phyloP scores from a whole-genome alignment of 1,140 invertebrate genomes.

The Drosophila nikananu region DNA sequence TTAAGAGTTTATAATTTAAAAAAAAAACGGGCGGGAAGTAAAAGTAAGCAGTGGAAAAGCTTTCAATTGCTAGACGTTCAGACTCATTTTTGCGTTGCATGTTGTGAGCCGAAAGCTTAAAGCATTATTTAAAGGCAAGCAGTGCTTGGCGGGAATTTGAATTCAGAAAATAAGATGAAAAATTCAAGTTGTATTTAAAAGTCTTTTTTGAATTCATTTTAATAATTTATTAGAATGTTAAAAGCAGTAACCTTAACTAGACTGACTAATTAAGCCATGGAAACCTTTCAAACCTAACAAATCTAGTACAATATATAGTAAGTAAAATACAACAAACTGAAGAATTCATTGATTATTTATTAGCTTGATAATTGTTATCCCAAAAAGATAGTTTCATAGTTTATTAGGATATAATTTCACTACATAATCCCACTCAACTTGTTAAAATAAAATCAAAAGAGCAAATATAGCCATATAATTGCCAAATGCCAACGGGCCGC shows the following conservation, averaged over 20 bases:
- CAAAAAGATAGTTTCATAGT: no score
- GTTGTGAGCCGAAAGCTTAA: background rate
- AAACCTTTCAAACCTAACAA: no score
- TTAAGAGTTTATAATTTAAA: background rate
- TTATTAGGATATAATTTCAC: no score
- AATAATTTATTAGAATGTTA: no score
- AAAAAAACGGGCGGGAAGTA: background rate
- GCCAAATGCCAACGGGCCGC: slow-evolving; percentile 7
- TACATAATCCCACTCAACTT: background rate
- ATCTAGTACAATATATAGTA: no score
- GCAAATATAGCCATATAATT: slow-evolving; percentile 17
- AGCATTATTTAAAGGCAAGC: background rate
- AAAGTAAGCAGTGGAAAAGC: slow-evolving; percentile 7
- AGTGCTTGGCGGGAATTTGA: slow-evolving; percentile 4
- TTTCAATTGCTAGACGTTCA: background rate
- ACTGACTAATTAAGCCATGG: no score
- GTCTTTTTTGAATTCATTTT: no score
- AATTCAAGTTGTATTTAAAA: no score
- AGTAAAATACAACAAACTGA: no score
- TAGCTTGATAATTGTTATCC: accelerated
- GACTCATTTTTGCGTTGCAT: background rate
- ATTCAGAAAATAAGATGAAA: background rate
- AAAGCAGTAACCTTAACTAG: no score
- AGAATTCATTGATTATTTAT: background rate
- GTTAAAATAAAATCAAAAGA: slow-evolving; percentile 25